Conservation (phyloP, 2,797 vertebrate species). For the Tolypeutes matacus region DNA sequence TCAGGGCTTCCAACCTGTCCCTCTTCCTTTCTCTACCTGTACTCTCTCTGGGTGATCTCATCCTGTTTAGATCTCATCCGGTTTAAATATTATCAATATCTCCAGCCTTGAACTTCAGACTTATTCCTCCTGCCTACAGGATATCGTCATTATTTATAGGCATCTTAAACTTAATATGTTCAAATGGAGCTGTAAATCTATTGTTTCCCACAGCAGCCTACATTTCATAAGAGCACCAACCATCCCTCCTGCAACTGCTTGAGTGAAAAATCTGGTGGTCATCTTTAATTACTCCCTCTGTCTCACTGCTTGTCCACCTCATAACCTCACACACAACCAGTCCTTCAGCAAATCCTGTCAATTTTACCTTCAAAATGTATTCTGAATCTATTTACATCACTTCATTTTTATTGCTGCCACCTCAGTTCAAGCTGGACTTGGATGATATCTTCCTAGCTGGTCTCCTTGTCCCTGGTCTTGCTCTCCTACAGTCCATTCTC, state of each 20-base stretch:
- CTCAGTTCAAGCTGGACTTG: neutral
- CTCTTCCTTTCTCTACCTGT: constrained; percentile 21
- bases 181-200: neutral
- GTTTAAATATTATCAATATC: constrained; percentile 3
- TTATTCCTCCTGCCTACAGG: neutral
- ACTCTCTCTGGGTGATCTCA: neutral
- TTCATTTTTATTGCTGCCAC: neutral
- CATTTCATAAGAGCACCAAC: neutral
- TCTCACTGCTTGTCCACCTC: neutral
- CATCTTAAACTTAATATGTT: constrained; percentile 8
- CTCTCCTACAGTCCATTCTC: constrained; percentile 2
- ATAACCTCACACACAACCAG: neutral
- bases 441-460: neutral
- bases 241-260: neutral
- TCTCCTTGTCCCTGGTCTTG: constrained; percentile 20
- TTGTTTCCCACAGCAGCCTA: neutral
- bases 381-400: neutral
- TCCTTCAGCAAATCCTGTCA: neutral
- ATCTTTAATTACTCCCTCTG: constrained; percentile 15
- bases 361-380: neutral
- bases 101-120: constrained; percentile 26
- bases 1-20: neutral
- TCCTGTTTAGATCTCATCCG: neutral
- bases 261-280: neutral
- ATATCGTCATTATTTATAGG: constrained; percentile 3